These are phyloP conservation scores for Salvelinus sp. DNA, from an alignment of 2,113 vertebrate species.

Conservation along the genomic window DNA sequence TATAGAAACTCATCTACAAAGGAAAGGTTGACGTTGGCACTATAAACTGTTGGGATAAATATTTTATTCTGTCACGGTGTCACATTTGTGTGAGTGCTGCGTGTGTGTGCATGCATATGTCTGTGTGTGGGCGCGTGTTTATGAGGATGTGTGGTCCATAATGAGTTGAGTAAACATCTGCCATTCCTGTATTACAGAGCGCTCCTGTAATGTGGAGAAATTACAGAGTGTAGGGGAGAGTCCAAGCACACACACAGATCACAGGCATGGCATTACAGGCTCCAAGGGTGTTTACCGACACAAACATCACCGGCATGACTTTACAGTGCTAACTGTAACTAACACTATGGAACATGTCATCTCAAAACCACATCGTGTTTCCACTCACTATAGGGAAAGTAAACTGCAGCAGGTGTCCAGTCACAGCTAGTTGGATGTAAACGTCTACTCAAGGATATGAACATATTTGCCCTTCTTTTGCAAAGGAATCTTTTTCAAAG, in stretches of 20 bases:
- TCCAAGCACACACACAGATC: slow-evolving; percentile 46
- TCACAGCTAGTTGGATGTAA: neutral
- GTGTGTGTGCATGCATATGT: neutral
- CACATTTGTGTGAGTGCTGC: neutral
- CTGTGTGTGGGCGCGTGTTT: neutral
- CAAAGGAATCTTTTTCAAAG: too few species aligned
- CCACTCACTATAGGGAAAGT: too few species aligned
- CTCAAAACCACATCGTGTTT: slow-evolving; percentile 66
- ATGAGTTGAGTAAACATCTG: slow-evolving; percentile 71
- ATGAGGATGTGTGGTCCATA: slow-evolving; percentile 68
- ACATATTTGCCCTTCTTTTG: too few species aligned
- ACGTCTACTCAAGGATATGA: too few species aligned
- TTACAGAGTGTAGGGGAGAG: slow-evolving; percentile 70
- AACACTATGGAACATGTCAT: slow-evolving; percentile 67
- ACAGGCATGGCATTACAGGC: neutral
- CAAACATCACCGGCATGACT: slow-evolving; percentile 65
- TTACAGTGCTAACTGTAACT: slow-evolving; percentile 63
- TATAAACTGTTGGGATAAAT: too few species aligned
- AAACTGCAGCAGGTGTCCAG: neutral
- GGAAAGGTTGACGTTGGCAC: too few species aligned
- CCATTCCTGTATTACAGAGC: slow-evolving; percentile 67
- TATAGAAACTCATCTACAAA: too few species aligned
- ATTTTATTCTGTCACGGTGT: too few species aligned
- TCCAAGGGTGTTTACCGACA: slow-evolving; percentile 3
- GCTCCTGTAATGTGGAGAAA: slow-evolving; percentile 74